Percentiles rank a stretch among this genome's conserved stretches.
These are phyloP conservation scores for Falco naumanni DNA, from an alignment of 2,797 vertebrate genomes.

Conservation along the genomic window DNA sequence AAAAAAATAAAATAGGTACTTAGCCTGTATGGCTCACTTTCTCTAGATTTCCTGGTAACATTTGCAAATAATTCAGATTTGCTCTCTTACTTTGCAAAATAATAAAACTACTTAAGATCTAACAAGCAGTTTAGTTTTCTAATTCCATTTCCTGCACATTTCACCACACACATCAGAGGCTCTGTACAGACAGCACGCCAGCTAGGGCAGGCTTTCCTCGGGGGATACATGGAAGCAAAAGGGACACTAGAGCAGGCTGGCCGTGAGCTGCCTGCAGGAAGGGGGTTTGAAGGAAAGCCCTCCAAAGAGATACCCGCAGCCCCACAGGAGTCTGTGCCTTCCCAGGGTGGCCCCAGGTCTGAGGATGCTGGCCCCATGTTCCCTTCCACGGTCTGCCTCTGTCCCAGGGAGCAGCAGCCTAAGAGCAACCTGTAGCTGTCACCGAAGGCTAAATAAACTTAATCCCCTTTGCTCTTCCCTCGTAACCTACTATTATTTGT, in stretches of 20 bases:
- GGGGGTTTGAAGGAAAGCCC: not conserved
- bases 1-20: not conserved
- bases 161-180: accelerated
- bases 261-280: not conserved
- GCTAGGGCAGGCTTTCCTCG: not conserved
- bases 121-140: not conserved
- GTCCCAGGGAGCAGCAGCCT: not conserved
- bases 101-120: not conserved
- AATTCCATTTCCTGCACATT: not conserved
- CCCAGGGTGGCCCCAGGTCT: not conserved
- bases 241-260: not conserved
- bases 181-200: not conserved
- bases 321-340: accelerated
- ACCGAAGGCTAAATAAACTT: not conserved
- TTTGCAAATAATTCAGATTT: slow-evolving; percentile 5
- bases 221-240: not conserved
- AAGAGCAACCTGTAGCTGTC: not conserved
- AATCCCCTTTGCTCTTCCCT: not conserved
- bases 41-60: not conserved
- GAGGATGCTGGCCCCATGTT: accelerated
- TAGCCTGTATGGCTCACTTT: not conserved
- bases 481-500: not conserved
- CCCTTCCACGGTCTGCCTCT: not conserved
- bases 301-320: not conserved
- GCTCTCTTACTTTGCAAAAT: not conserved